Evolutionary conservation across 2,797 vertebrate species (phyloP).

Genomic region (Rhinophrynus dorsalis): DNA sequence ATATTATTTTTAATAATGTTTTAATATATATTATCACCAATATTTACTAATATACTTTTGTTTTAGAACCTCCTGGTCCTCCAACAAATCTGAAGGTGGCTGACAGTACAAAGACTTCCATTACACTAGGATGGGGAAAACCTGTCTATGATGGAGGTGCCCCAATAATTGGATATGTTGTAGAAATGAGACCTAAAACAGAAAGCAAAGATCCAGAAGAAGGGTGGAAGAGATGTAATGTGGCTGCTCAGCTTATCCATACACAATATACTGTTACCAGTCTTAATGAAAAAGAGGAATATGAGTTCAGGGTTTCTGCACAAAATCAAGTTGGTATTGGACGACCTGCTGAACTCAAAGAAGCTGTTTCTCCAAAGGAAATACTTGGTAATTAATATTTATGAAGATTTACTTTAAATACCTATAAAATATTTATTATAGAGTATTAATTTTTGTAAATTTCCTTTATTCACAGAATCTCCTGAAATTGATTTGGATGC

Average conservation of each 20-base stretch:
- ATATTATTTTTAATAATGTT: neutral
- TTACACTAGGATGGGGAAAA: conserved; percentile 90
- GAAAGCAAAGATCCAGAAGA: conserved; percentile 83
- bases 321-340: conserved; percentile 97
- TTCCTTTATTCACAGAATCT: conserved; percentile 65
- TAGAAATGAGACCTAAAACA: conserved; percentile 85
- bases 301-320: conserved; percentile 95
- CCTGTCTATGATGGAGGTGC: conserved; percentile 92
- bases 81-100: conserved; percentile 89
- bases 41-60: conserved; percentile 26
- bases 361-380: conserved; percentile 87
- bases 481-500: conserved; percentile 94
- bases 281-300: conserved; percentile 84
- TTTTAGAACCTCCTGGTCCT: conserved; percentile 90
- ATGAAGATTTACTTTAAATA: neutral
- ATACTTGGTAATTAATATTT: conserved; percentile 80
- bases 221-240: conserved; percentile 94
- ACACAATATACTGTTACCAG: conserved; percentile 89
- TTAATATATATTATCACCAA: too few relatives aligned
- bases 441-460: conserved; percentile 1
- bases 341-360: conserved; percentile 86
- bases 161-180: conserved; percentile 92
- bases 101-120: conserved; percentile 86
- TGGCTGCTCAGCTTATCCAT: conserved; percentile 87
- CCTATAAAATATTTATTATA: neutral